Evolutionary conservation across 2,113 vertebrate species (phyloP).

Genomic region (Gambusia affinis): DNA sequence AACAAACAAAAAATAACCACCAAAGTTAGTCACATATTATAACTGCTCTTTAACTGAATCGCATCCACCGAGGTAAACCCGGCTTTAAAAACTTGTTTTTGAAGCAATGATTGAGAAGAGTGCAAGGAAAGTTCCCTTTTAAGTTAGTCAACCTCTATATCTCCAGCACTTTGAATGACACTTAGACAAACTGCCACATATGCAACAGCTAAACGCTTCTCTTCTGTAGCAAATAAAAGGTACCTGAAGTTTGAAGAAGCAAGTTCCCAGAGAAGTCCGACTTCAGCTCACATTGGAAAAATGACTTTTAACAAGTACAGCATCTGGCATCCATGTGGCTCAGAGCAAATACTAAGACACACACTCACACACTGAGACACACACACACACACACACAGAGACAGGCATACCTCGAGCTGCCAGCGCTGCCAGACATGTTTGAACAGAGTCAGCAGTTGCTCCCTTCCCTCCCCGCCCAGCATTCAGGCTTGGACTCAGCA

Average conservation of each 20-base stretch:
- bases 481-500: constrained; percentile 55
- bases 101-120: neutral
- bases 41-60: neutral
- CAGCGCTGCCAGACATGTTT: constrained; percentile 65
- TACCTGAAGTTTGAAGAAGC: neutral
- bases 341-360: constrained; percentile 15
- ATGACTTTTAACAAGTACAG: constrained; percentile 32
- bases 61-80: neutral
- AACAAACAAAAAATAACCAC: neutral
- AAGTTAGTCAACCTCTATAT: neutral
- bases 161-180: neutral
- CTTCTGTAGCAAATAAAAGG: neutral
- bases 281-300: constrained; percentile 22
- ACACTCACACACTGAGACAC: constrained; percentile 22
- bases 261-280: neutral
- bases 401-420: constrained; percentile 36
- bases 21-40: neutral
- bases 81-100: neutral
- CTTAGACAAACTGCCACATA: neutral
- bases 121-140: neutral
- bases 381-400: constrained; percentile 19
- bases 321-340: constrained; percentile 69
- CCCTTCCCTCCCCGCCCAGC: constrained; percentile 60
- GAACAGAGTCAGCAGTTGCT: constrained; percentile 68
- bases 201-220: neutral